phyloP scores from a whole-genome alignment of 2,888 invertebrate genomes.

The Zonitis immaculata region DNA sequence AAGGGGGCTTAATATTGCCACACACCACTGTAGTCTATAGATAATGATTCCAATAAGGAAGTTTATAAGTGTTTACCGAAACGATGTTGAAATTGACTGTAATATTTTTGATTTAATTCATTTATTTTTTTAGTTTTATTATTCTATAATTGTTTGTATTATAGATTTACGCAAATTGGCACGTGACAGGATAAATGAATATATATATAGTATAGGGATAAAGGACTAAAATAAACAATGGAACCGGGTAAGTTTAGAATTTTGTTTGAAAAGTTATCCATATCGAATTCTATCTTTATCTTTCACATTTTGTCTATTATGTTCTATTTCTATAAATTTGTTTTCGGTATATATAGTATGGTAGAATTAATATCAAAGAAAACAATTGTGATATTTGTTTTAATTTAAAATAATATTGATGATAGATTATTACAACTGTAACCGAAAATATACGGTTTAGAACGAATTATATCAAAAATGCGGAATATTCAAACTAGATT shows the following conservation, averaged over 20 bases:
- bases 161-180: neutral
- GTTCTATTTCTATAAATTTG: neutral
- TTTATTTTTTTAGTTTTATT: too few relatives aligned
- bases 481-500: too few relatives aligned
- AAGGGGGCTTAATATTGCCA: slow-evolving; percentile 17
- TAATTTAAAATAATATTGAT: slow-evolving; percentile 11
- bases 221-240: slow-evolving; percentile 10
- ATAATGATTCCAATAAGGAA: neutral
- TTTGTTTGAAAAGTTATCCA: neutral
- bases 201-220: too few relatives aligned
- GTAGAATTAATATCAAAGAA: slow-evolving; percentile 8
- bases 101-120: too few relatives aligned
- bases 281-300: neutral
- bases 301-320: too few relatives aligned
- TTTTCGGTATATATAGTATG: neutral
- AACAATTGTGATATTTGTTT: slow-evolving; percentile 11
- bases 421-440: neutral
- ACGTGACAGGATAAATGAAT: neutral
- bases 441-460: neutral
- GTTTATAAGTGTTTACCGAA: neutral
- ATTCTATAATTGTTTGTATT: neutral
- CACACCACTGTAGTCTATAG: slow-evolving; percentile 1
- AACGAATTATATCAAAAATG: too few relatives aligned
- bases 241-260: neutral
- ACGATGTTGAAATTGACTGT: neutral